Evolutionary conservation across 2,113 vertebrate genomes (phyloP).

Genomic region (Rhagologus leucostigma): DNA sequence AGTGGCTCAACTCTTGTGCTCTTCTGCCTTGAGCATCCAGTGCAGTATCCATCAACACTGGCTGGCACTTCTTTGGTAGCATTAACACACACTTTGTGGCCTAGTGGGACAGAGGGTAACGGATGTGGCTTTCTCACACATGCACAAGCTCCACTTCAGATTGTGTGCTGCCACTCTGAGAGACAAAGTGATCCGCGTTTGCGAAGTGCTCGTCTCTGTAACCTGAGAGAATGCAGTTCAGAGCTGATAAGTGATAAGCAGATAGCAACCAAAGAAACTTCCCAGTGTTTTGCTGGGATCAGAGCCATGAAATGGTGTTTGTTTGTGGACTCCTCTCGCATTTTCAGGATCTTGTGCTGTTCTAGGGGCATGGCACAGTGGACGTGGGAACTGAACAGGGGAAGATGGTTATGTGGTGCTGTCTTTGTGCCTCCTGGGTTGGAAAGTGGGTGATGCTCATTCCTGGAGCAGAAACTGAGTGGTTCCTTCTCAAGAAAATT

Average conservation of each 20-base stretch:
- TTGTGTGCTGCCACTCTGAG: not conserved
- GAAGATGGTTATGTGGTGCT: not conserved
- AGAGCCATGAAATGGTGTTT: not conserved
- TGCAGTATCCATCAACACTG: not conserved
- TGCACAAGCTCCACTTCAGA: not conserved
- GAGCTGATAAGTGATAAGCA: not conserved
- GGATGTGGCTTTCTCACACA: not conserved
- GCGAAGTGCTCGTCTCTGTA: accelerated
- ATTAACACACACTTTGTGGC: not conserved
- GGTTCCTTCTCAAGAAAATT: not conserved
- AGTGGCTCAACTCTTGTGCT: not conserved
- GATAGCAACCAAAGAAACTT: not conserved
- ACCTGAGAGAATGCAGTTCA: not conserved
- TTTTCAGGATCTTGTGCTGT: not conserved
- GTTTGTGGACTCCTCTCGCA: not conserved
- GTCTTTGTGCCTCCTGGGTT: not conserved
- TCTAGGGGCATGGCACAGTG: not conserved
- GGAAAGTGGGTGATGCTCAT: not conserved
- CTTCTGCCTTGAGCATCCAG: not conserved
- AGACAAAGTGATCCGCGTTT: not conserved
- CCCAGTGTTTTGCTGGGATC: not conserved
- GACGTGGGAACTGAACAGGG: not conserved
- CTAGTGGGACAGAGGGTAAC: not conserved
- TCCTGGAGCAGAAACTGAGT: not conserved
- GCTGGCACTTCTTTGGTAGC: not conserved